phyloP scores from a whole-genome alignment of 2,113 vertebrate species.

The Potamarius usumacintae region DNA sequence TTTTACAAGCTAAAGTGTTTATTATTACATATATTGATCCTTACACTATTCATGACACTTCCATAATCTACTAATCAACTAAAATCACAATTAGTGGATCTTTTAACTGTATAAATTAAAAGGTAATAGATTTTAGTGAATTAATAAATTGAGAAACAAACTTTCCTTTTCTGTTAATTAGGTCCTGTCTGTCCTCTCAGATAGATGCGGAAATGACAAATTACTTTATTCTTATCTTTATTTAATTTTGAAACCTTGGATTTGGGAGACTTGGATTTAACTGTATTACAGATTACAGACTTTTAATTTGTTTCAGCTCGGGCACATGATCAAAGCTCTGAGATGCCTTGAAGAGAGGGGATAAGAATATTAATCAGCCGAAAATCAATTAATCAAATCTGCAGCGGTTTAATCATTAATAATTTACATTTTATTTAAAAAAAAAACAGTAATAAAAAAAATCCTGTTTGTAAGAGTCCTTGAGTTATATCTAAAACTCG shows the following conservation, averaged over 20 bases:
- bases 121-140: neutral
- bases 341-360: neutral
- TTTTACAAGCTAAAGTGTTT: neutral
- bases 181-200: neutral
- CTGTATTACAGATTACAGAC: neutral
- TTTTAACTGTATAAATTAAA: neutral
- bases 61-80: neutral
- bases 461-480: neutral
- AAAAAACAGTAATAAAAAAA: too few species aligned
- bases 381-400: neutral
- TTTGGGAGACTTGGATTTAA: neutral
- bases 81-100: neutral
- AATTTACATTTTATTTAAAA: neutral
- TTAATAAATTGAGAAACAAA: neutral
- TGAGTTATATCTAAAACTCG: neutral
- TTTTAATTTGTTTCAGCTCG: neutral
- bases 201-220: neutral
- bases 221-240: neutral
- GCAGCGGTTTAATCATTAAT: neutral
- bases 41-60: neutral
- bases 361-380: neutral
- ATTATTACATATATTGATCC: neutral
- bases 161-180: neutral
- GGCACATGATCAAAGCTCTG: neutral
- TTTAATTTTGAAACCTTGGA: neutral